These are phyloP conservation scores for Alces alces DNA, from an alignment of 2,113 vertebrate species.

Conservation along the genomic window DNA sequence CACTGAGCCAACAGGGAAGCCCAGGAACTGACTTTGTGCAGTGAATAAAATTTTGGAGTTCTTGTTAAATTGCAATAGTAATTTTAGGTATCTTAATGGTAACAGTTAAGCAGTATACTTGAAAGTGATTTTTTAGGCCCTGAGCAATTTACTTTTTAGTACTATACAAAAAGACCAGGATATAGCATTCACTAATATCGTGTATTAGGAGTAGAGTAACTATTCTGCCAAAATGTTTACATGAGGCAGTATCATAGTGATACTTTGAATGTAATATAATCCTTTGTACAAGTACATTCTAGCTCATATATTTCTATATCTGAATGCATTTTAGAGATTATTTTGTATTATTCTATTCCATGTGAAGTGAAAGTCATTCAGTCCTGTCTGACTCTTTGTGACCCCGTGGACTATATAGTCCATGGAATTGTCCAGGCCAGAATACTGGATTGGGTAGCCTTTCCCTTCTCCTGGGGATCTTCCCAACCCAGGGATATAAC, in stretches of 20 bases:
- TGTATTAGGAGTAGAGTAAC: background rate
- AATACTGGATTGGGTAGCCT: background rate
- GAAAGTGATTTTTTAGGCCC: background rate
- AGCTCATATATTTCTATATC: background rate
- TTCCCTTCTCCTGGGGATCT: background rate
- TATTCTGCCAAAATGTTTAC: background rate
- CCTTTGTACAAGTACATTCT: background rate
- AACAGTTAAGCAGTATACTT: background rate
- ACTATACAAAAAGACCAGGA: background rate
- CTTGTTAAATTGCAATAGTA: background rate
- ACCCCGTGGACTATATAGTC: background rate
- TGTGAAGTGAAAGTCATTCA: background rate
- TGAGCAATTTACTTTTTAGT: background rate
- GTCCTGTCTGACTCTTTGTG: background rate
- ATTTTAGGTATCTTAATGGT: background rate
- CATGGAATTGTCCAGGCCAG: background rate
- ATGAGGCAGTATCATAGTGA: background rate
- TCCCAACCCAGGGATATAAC: background rate
- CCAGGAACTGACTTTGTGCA: background rate
- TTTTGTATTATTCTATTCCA: background rate
- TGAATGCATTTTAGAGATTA: background rate
- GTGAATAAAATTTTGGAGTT: background rate
- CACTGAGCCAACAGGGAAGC: background rate
- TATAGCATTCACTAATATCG: background rate
- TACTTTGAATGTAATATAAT: background rate